A percentile compares a stretch with the other conserved stretches of the same genome.
Evolutionary conservation across 2,888 invertebrate genomes (phyloP).

Genomic region (Rhopalosiphum nymphaeae): DNA sequence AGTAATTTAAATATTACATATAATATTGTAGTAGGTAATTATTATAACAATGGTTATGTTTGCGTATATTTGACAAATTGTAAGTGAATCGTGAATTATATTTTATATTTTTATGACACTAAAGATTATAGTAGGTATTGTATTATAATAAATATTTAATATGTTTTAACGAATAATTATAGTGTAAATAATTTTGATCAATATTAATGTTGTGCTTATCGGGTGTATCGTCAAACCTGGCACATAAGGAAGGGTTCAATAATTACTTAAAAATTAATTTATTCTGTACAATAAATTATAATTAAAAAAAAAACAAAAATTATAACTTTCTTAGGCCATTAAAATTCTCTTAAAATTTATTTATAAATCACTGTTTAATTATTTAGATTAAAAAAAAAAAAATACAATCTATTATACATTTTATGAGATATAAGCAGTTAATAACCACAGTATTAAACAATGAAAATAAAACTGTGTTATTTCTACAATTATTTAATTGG

Average conservation of each 20-base stretch:
- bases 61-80: conserved; percentile 7
- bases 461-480: background rate
- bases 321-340: background rate
- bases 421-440: background rate
- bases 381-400: background rate
- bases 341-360: background rate
- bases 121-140: background rate
- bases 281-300: background rate
- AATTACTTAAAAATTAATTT: background rate
- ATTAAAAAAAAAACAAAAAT: background rate
- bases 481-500: background rate
- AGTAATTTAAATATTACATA: background rate
- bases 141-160: background rate
- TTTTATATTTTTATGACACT: background rate
- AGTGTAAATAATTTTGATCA: background rate
- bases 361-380: background rate
- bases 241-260: background rate
- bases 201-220: background rate
- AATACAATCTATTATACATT: background rate
- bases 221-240: background rate
- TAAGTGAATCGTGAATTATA: background rate
- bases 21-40: background rate
- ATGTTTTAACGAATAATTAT: background rate
- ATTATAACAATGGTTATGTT: background rate
- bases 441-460: background rate